Conservation (phyloP, 2,113 vertebrate species). For the Ia io region DNA sequence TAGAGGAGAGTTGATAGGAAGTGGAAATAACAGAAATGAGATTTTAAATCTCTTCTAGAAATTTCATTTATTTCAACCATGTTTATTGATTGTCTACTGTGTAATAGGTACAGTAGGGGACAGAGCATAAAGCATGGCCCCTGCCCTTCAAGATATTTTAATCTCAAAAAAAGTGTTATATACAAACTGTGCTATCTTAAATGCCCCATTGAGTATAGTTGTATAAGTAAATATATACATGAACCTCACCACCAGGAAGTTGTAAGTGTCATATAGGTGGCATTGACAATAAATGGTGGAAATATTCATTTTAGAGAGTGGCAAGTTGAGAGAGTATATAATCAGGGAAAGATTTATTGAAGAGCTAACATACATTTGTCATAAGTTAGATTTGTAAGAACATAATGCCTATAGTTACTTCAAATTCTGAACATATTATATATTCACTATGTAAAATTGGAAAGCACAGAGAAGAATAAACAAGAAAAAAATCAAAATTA, state of each 20-base stretch:
- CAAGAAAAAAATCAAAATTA: not conserved
- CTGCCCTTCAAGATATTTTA: not conserved
- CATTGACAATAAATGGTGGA: not conserved
- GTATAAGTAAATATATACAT: not conserved
- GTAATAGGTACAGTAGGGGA: not conserved
- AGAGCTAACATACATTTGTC: not conserved
- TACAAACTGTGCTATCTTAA: not conserved
- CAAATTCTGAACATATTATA: not conserved
- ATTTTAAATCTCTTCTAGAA: constrained; percentile 47
- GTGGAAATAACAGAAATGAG: constrained; percentile 50
- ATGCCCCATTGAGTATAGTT: not conserved
- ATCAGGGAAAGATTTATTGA: not conserved
- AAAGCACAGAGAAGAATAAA: not conserved
- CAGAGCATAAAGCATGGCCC: not conserved
- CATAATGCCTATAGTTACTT: constrained; percentile 6
- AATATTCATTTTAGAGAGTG: not conserved
- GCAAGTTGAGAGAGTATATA: not conserved
- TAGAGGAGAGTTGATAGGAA: constrained; percentile 52
- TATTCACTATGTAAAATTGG: constrained; percentile 30
- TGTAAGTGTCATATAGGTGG: not conserved
- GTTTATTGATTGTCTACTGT: constrained; percentile 47
- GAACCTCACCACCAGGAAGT: not conserved
- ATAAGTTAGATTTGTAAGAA: not conserved
- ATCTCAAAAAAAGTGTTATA: not conserved
- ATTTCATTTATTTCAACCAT: constrained; percentile 27